Conservation (phyloP, 53 echinoderm and acorn worm species). For the Paracentrotus lividus region DNA sequence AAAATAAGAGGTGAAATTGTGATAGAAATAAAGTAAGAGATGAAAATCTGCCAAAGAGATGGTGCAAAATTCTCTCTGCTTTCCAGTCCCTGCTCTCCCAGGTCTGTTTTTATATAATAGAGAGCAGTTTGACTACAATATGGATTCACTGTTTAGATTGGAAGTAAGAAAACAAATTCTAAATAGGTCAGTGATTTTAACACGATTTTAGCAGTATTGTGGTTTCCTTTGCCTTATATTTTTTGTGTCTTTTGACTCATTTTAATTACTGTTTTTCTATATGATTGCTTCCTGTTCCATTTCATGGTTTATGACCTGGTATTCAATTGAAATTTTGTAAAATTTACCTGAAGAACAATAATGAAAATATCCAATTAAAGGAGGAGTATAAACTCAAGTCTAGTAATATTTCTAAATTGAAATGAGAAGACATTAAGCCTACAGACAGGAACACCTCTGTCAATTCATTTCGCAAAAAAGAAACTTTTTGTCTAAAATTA, state of each 20-base stretch:
- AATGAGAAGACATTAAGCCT: no score
- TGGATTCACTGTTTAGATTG: background rate
- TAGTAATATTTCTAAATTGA: no score
- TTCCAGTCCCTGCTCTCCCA: background rate
- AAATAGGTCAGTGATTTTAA: background rate
- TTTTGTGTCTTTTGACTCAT: background rate
- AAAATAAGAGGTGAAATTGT: no score
- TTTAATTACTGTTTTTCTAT: background rate
- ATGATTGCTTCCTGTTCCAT: background rate
- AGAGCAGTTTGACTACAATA: background rate
- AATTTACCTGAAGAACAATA: no score
- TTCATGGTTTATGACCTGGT: background rate
- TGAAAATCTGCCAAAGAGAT: background rate
- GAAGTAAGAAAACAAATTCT: background rate
- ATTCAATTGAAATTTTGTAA: background rate
- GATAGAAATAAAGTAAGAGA: background rate
- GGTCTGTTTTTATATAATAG: background rate
- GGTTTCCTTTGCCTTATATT: background rate
- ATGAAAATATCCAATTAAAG: no score
- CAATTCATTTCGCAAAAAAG: no score
- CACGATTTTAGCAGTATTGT: background rate
- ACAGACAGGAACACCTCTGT: no score
- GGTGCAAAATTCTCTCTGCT: background rate
- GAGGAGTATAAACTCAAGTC: no score
- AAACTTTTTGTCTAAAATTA: no score